These are phyloP conservation scores for Uria lomvia DNA, from an alignment of 2,113 vertebrate species.

Conservation along the genomic window DNA sequence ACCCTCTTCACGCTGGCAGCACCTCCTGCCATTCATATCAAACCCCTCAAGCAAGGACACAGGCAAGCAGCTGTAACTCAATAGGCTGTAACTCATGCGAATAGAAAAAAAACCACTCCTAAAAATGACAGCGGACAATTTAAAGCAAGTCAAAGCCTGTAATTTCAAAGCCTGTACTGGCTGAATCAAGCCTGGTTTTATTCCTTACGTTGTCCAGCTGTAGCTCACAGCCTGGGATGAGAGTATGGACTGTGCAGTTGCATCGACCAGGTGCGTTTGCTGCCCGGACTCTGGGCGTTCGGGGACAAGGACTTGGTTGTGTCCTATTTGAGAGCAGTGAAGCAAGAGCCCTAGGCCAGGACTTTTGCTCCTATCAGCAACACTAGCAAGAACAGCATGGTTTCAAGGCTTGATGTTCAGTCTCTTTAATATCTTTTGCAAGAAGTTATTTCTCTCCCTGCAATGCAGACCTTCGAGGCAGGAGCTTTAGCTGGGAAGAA, in stretches of 20 bases:
- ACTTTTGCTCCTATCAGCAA: background rate
- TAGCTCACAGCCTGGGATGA: background rate
- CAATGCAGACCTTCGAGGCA: background rate
- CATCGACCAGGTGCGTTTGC: background rate
- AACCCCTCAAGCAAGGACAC: background rate
- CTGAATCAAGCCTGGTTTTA: background rate
- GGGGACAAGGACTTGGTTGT: background rate
- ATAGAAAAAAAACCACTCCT: background rate
- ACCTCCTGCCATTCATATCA: background rate
- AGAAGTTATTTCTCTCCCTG: background rate
- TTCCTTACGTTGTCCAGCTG: background rate
- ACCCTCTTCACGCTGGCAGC: background rate
- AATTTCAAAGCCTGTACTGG: background rate
- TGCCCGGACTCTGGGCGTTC: background rate
- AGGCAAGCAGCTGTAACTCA: constrained; percentile 28
- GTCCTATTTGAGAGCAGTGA: background rate
- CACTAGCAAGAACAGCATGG: rapidly evolving
- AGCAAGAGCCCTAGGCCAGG: background rate
- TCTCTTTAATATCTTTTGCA: background rate
- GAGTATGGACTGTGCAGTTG: rapidly evolving
- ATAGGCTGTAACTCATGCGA: background rate
- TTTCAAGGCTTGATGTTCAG: rapidly evolving
- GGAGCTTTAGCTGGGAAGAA: background rate
- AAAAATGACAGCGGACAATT: background rate
- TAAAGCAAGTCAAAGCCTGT: background rate